Base-by-base conservation (phyloP, 2,113 vertebrate genomes). In the Rynchops niger region DNA sequence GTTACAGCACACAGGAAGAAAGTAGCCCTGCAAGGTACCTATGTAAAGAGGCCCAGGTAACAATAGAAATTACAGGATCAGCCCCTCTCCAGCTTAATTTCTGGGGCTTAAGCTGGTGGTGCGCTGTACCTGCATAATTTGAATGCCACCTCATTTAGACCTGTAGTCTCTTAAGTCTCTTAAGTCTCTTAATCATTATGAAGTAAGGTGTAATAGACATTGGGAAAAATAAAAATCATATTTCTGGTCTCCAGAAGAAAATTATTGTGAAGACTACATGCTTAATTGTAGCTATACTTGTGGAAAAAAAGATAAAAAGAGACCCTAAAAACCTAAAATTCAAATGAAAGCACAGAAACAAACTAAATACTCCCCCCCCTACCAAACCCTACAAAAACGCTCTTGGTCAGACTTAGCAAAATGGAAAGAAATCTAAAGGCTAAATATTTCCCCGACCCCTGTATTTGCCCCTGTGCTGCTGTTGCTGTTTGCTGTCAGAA, bases 11-110 rank as follows among this genome's bases (percentile, higher is more conserved):
- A 26, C 2, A 58, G 50, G 55, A 50, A 34, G 29, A 43, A 56
- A 74, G 40, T 2, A 93, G 79, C 40, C 62, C 70, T 47, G 34
- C 36, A 30, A 55, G 42, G 17, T 30, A 32, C 29, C 70, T 32
- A 6, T 3, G 14, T 0, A 20, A 30, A 53, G 1, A 78, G 45
- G 27, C 6, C 19, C 50, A 32, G 32, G 47, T 2, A 72, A 9
- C 36, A 17, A 13, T 5, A 43, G 77, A 36, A 89, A 71, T 20
- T 1, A 55, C 6, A 25, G 40, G 11, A 76, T 20, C 40, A 19
- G 12, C 8, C 7, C 25, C 18, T 34, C 6, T 21, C 2, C 4
- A 1, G 15, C 1, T 5, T 12, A 27, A 47, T 13, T 88, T 59
- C 0, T 7, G 53, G 32, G 36, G 42, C 70, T 70, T 32, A 8